Evolutionary conservation across 2,113 vertebrate genomes (phyloP).

Genomic region (Indicator maculatus): DNA sequence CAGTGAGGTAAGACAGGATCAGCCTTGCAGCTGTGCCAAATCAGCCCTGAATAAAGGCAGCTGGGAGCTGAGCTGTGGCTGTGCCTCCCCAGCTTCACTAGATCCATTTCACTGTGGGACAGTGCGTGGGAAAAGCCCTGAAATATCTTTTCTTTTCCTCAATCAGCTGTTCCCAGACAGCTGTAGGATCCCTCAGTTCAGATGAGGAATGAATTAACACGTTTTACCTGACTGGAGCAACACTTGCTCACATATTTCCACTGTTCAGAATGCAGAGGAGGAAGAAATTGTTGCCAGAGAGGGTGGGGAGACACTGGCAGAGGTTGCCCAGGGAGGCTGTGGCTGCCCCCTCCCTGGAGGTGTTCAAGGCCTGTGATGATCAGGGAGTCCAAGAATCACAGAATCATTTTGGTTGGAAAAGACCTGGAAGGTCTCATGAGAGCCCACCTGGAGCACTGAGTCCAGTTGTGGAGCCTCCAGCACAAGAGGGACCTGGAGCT

Average conservation of each 20-base stretch:
- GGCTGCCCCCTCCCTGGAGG: too few species aligned
- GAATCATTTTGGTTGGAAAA: too few species aligned
- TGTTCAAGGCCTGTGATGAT: too few species aligned
- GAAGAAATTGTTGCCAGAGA: too few species aligned
- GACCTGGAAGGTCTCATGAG: too few species aligned
- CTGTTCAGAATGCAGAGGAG: too few species aligned
- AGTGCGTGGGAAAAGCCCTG: neutral
- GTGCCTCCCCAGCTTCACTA: neutral
- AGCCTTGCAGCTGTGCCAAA: neutral
- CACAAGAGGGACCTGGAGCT: too few species aligned
- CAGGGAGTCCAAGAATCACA: too few species aligned
- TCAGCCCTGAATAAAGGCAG: neutral
- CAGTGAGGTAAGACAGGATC: neutral
- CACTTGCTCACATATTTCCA: neutral
- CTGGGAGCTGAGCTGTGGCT: neutral
- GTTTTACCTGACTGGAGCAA: neutral
- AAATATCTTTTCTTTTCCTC: neutral
- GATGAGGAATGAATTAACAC: neutral
- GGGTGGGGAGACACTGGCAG: too few species aligned
- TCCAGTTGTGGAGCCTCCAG: too few species aligned
- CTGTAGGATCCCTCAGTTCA: neutral
- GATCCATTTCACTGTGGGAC: neutral
- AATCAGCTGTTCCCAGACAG: neutral
- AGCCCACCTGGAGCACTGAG: too few species aligned
- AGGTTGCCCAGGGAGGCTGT: too few species aligned